Percentiles rank a stretch among this genome's conserved stretches.
phyloP scores from a whole-genome alignment of 2,797 vertebrate genomes.

The Myripristis jacobus region DNA sequence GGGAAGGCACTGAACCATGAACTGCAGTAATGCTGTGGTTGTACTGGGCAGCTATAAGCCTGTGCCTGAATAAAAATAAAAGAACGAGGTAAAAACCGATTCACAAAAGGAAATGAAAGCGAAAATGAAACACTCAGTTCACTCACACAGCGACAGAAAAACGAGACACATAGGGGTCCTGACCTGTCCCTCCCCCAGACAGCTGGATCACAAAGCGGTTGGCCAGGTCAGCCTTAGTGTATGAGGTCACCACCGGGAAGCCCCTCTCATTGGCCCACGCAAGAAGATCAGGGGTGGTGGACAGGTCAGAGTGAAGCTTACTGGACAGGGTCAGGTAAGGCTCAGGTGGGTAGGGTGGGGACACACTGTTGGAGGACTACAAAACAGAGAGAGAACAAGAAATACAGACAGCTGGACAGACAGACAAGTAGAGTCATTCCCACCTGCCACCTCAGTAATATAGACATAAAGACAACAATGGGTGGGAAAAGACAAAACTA shows the following conservation, averaged over 20 bases:
- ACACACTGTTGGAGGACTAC: conserved; percentile 83
- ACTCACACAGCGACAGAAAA: conserved; percentile 47
- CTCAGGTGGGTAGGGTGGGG: conserved; percentile 75
- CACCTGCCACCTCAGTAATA: not conserved
- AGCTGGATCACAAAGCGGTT: conserved; percentile 84
- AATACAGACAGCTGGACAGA: conserved; percentile 11
- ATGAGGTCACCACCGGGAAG: conserved; percentile 79
- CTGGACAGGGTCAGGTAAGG: conserved; percentile 76
- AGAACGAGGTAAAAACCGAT: not conserved
- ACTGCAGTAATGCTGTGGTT: too few relatives aligned
- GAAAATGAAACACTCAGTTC: conserved; percentile 6
- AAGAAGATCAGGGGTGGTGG: conserved; percentile 71
- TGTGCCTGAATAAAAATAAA: too few relatives aligned
- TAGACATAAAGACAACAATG: too few relatives aligned
- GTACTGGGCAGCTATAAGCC: too few relatives aligned
- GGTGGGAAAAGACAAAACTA: too few relatives aligned
- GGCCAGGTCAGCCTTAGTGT: conserved; percentile 84
- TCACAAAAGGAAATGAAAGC: not conserved
- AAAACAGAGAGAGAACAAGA: conserved; percentile 26
- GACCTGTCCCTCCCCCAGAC: conserved; percentile 67
- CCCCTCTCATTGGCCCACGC: conserved; percentile 75
- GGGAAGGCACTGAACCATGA: too few relatives aligned
- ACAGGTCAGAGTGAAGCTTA: conserved; percentile 69
- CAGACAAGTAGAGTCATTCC: not conserved
- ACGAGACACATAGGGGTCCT: conserved; percentile 59